Percentiles rank a stretch among this genome's conserved stretches.
These are phyloP conservation scores for Platanista minor DNA, from an alignment of 2,113 vertebrate genomes.

Conservation along the genomic window DNA sequence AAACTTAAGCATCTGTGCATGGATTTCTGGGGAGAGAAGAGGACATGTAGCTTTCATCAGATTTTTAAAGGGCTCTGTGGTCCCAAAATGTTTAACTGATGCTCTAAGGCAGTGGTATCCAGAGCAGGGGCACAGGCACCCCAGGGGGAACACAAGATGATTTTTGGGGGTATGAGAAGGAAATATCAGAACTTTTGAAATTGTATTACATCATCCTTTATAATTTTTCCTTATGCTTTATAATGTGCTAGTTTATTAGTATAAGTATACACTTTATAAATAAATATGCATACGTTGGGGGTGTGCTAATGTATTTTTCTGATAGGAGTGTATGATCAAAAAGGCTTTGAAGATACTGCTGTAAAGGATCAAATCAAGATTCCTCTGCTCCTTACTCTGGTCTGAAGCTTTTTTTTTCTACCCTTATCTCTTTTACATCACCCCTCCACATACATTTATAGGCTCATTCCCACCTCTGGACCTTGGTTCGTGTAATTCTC, in stretches of 20 bases:
- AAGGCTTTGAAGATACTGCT: background rate
- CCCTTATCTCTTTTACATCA: background rate
- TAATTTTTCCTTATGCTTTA: background rate
- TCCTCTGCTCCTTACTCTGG: background rate
- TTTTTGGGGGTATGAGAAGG: background rate
- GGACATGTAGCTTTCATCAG: background rate
- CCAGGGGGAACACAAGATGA: background rate
- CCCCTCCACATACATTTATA: background rate
- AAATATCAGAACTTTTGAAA: background rate
- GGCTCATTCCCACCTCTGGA: background rate
- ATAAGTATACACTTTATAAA: background rate
- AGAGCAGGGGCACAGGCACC: background rate
- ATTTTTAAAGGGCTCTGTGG: background rate
- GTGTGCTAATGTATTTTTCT: background rate
- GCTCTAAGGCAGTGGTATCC: background rate
- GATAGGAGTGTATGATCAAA: background rate
- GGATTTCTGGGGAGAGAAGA: background rate
- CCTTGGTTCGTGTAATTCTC: background rate
- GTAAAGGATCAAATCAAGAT: slow-evolving; percentile 5
- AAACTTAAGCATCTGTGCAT: background rate
- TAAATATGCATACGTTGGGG: background rate
- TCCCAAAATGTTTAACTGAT: background rate
- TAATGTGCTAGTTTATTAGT: background rate
- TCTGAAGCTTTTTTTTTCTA: background rate
- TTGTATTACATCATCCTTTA: background rate